Percentiles rank a stretch among this genome's conserved stretches.
Evolutionary conservation across 2,113 vertebrate genomes (phyloP).

Genomic region (Isurus oxyrinchus): DNA sequence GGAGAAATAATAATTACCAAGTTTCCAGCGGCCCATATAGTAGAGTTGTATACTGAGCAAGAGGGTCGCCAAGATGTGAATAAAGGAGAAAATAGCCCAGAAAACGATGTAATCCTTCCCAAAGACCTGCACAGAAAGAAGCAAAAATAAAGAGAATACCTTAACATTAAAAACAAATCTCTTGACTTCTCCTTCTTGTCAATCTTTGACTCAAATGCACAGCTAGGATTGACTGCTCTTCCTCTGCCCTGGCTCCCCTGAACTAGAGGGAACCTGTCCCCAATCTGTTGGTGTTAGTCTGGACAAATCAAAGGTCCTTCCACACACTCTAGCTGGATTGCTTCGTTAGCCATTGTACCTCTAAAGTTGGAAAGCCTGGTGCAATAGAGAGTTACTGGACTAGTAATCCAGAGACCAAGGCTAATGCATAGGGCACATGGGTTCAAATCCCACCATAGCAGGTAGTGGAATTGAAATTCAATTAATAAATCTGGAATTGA

Average conservation of each 20-base stretch:
- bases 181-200: not conserved
- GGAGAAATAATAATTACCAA: conserved; percentile 57
- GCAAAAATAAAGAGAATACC: not conserved
- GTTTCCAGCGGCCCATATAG: conserved; percentile 94
- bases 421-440: no score
- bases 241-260: not conserved
- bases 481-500: no score
- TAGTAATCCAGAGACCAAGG: no score
- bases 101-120: conserved; percentile 82
- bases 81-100: conserved; percentile 88
- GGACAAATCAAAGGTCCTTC: not conserved
- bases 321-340: not conserved
- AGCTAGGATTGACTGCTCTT: not conserved
- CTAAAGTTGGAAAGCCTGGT: not conserved
- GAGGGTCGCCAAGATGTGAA: conserved; percentile 85
- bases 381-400: not conserved
- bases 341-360: not conserved
- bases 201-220: not conserved
- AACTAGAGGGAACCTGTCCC: not conserved
- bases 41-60: conserved; percentile 95
- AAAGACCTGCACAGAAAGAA: conserved; percentile 65
- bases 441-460: no score
- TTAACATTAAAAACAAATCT: not conserved
- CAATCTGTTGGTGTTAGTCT: not conserved
- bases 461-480: no score